phyloP scores from a whole-genome alignment of 2,888 invertebrate genomes.

The Stenurella melanura region DNA sequence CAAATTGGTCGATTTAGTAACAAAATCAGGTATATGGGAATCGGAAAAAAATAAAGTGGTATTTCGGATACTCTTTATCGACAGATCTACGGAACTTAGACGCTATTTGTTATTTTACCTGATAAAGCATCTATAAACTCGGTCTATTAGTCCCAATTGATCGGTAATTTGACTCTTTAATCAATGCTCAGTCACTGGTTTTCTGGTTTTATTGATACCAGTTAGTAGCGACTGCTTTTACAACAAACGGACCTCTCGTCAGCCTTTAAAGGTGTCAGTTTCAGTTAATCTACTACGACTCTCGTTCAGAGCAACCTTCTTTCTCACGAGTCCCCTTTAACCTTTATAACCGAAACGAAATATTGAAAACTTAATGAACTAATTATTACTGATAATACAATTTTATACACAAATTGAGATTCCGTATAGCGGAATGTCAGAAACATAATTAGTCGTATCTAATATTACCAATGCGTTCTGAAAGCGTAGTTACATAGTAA shows the following conservation, averaged over 20 bases:
- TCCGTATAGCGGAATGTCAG: too few relatives aligned
- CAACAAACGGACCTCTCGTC: conserved; percentile 40
- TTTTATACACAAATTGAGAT: not conserved
- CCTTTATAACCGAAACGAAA: not conserved
- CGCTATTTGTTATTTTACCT: conserved; percentile 72
- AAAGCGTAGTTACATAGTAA: too few relatives aligned
- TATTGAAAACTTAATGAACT: not conserved
- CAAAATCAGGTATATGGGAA: conserved; percentile 62
- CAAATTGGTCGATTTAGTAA: conserved; percentile 68
- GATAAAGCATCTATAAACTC: conserved; percentile 69
- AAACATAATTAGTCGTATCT: too few relatives aligned
- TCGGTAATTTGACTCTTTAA: conserved; percentile 70
- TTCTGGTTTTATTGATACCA: conserved; percentile 49
- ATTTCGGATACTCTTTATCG: conserved; percentile 69
- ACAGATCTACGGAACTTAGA: conserved; percentile 63
- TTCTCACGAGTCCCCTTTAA: not conserved
- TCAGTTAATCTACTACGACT: conserved; percentile 39
- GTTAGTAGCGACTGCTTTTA: conserved; percentile 49
- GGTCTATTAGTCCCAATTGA: conserved; percentile 72
- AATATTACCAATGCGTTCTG: too few relatives aligned
- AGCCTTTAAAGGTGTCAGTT: conserved; percentile 45
- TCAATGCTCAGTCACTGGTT: conserved; percentile 58
- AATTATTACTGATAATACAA: not conserved
- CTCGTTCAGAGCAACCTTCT: not conserved
- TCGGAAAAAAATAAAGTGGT: conserved; percentile 67